Conservation (phyloP, 1,140 invertebrate genomes). For the Lasioglossum albipes region DNA sequence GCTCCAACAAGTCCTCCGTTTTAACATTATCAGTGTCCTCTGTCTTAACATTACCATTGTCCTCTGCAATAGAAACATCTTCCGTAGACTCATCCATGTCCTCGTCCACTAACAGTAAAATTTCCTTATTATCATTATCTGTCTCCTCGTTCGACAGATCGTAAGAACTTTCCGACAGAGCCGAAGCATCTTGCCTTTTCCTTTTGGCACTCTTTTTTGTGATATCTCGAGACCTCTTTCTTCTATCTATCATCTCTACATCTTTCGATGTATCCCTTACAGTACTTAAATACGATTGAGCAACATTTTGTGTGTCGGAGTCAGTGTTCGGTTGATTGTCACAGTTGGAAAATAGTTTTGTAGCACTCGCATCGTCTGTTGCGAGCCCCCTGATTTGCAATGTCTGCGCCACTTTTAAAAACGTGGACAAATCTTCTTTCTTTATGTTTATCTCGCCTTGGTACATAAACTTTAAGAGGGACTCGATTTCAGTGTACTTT, state of each 20-base stretch:
- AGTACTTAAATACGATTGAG: constrained; percentile 16
- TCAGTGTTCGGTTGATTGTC: constrained; percentile 9
- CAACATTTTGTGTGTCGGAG: not conserved
- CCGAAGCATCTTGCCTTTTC: constrained; percentile 10
- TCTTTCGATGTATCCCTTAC: constrained; percentile 14
- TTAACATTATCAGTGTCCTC: constrained; percentile 3
- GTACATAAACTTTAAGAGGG: constrained; percentile 92
- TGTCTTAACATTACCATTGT: constrained; percentile 1
- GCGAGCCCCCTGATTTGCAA: constrained; percentile 90
- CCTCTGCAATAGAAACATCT: constrained; percentile 26
- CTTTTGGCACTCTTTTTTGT: constrained; percentile 29
- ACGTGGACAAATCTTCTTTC: constrained; percentile 89
- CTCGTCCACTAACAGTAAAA: constrained; percentile 24
- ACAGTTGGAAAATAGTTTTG: not conserved
- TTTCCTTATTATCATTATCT: constrained; percentile 18
- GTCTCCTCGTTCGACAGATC: not conserved
- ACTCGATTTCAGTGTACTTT: constrained; percentile 86
- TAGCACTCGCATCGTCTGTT: constrained; percentile 19
- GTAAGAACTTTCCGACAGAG: not conserved
- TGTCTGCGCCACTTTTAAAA: constrained; percentile 91
- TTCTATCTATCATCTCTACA: constrained; percentile 10
- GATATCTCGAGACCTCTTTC: constrained; percentile 27
- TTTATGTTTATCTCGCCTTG: constrained; percentile 92
- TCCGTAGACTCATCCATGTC: constrained; percentile 8
- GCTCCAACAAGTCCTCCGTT: not conserved